phyloP scores from a whole-genome alignment of 2,888 invertebrate genomes.

The Amphimallon solstitiale region DNA sequence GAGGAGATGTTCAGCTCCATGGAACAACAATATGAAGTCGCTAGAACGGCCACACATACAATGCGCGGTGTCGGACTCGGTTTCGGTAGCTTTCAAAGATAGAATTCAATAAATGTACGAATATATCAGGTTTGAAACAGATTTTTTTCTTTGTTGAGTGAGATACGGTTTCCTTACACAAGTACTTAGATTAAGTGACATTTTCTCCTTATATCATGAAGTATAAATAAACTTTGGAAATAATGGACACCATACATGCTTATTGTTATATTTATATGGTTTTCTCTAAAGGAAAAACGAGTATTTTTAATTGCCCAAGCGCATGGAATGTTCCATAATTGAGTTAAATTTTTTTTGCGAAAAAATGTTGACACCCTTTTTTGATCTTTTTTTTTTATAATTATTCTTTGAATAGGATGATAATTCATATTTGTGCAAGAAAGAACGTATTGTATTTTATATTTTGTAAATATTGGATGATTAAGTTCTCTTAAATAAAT shows the following conservation, averaged over 20 bases:
- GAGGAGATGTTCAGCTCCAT: slow-evolving; percentile 92
- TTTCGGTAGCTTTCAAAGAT: slow-evolving; percentile 70
- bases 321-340: too few relatives aligned
- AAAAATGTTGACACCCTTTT: too few relatives aligned
- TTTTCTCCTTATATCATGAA: too few relatives aligned
- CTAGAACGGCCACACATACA: slow-evolving; percentile 94
- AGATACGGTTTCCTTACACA: background rate
- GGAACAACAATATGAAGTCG: slow-evolving; percentile 97
- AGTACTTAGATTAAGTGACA: background rate
- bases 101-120: slow-evolving; percentile 43
- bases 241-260: too few relatives aligned
- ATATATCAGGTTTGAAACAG: background rate
- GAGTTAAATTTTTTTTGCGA: too few relatives aligned
- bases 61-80: slow-evolving; percentile 90
- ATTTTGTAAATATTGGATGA: slow-evolving; percentile 24
- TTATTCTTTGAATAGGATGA: background rate
- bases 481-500: slow-evolving; percentile 20
- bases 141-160: background rate
- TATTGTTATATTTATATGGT: too few relatives aligned
- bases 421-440: background rate
- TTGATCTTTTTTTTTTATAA: background rate
- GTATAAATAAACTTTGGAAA: too few relatives aligned
- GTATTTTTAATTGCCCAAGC: too few relatives aligned
- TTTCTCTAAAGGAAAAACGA: too few relatives aligned
- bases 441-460: background rate